Evolutionary conservation across 2,113 vertebrate species (phyloP).

Genomic region (Ia io): DNA sequence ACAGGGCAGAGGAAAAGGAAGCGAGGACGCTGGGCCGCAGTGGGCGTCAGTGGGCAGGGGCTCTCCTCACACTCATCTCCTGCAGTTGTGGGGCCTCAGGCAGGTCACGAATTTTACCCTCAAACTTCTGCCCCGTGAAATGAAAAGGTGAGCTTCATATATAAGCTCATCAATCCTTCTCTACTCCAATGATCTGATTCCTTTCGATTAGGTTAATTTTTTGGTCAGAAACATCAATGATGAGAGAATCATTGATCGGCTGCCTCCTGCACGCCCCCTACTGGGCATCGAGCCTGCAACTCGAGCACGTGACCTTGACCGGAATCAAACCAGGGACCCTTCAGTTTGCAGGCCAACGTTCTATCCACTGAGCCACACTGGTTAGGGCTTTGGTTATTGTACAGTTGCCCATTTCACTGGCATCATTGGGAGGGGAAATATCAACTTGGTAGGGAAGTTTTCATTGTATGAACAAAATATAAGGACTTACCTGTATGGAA

Average conservation of each 20-base stretch:
- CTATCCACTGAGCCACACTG: too few relatives aligned
- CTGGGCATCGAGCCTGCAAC: too few relatives aligned
- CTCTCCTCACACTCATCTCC: background rate
- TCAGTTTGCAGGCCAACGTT: too few relatives aligned
- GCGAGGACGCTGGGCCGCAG: background rate
- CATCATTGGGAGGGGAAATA: background rate
- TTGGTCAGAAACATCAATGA: background rate
- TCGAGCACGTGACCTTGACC: too few relatives aligned
- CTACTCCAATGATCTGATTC: background rate
- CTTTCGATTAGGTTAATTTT: background rate
- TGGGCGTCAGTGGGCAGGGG: background rate
- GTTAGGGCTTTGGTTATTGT: background rate
- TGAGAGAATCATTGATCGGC: too few relatives aligned
- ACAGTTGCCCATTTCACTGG: background rate
- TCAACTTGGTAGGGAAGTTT: constrained; percentile 5
- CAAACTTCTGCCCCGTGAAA: constrained; percentile 8
- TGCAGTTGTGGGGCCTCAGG: background rate
- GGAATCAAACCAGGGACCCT: too few relatives aligned
- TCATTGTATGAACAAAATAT: background rate
- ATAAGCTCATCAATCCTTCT: background rate
- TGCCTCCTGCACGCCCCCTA: too few relatives aligned
- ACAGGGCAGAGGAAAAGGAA: background rate
- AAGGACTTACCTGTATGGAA: background rate
- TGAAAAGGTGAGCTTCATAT: background rate
- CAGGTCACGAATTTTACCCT: constrained; percentile 1